Evolutionary conservation across 2,888 invertebrate genomes (phyloP), one percentile per base, ranked within the genome.

Genomic region (Tenthredo amoena): DNA sequence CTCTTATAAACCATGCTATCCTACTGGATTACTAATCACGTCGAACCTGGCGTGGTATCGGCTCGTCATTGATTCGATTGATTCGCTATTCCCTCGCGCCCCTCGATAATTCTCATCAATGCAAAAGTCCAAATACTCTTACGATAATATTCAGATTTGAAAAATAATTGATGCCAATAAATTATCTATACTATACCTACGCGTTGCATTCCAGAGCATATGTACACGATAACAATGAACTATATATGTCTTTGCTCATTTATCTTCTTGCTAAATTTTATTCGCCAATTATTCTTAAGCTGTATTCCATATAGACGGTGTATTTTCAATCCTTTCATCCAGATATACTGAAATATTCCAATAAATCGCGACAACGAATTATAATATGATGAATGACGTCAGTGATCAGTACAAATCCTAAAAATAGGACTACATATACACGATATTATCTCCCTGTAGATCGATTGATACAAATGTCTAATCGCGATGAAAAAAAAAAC

Each of bases 11-110:
- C 83, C 83, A 83, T 83, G 83, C 83, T 83, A 47, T 83, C 83
- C 83, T 83, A 68, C 68, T 83, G 83, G 47, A 50, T 83, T 50
- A 83, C 83, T 83, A 83, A 83, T 83, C 83, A 83, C 83, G 37
- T 83, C 68, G 83, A 83, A 83, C 68, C 68, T 71, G 31, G 68
- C 83, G 68, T 71, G n/a, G n/a, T 83, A 83, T 83, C 68, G 83
- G 83, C 34, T 83, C 26, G 71, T 43, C 83, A 83, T 83, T 83
- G 83, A 83, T 83, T 47, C 68, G 83, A 83, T 83, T 83, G 83
- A 83, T 83, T 83, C 47, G 68, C 83, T 26, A 83, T 68, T 47
- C 21, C 40, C 43, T 31, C 7, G 5, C n/a, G 43, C 10, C 26
- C 12, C 12, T n/a, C 68, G 5, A 55, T 55, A 15, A 68, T 18